Conservation (phyloP, 2,888 invertebrate genomes). For the Cynaeus angustus region DNA sequence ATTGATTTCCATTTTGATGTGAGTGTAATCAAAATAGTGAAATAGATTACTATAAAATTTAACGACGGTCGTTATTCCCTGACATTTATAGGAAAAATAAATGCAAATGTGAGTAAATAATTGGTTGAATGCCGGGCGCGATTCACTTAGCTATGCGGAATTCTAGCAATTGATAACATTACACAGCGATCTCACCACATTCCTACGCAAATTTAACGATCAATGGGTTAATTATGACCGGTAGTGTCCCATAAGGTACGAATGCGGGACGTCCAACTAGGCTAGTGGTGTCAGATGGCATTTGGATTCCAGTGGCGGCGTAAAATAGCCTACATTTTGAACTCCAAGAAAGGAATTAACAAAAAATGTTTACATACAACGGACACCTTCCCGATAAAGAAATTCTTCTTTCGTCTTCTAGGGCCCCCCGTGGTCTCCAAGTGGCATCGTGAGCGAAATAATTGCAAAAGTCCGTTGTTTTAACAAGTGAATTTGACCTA, state of each 20-base stretch:
- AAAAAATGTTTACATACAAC: slow-evolving; percentile 1
- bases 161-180: not conserved
- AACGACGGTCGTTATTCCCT: not conserved
- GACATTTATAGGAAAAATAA: slow-evolving; percentile 1
- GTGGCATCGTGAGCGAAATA: slow-evolving; percentile 40
- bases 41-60: not conserved
- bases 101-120: slow-evolving; percentile 1
- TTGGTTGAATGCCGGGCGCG: not conserved
- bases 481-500: slow-evolving; percentile 52
- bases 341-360: too few species aligned
- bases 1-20: not conserved
- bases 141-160: not conserved
- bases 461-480: slow-evolving; percentile 47
- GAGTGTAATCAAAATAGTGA: too few species aligned
- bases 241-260: not conserved
- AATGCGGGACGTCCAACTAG: slow-evolving; percentile 1
- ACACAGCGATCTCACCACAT: not conserved
- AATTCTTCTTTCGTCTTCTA: too few species aligned
- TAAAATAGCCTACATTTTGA: too few species aligned
- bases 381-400: too few species aligned
- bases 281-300: not conserved
- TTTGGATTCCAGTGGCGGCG: not conserved
- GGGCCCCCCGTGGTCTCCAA: not conserved
- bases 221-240: slow-evolving; percentile 2
- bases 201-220: slow-evolving; percentile 1